Base-by-base conservation (phyloP, 1,140 invertebrate species). In the Charaxes varanes region DNA sequence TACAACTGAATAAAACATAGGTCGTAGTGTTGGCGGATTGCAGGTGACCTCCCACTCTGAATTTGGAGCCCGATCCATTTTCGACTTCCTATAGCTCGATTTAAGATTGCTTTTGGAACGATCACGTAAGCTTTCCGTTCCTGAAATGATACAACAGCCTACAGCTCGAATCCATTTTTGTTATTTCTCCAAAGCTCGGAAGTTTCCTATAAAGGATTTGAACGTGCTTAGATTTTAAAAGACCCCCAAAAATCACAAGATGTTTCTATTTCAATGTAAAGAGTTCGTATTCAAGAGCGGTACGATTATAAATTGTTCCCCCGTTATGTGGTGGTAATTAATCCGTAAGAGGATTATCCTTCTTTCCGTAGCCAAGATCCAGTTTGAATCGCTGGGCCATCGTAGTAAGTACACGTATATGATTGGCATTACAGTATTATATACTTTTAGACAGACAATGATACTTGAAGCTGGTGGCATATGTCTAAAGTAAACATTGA, bases 1-100 rank as follows among this genome's bases (percentile, higher is more conserved):
- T 10, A 16, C 37, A 36, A 26, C 40, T 72, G 65, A 72, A 72
- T 73, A 68, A 70, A 56, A 66, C 56, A 68, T 73, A 38, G 24
- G 42, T 17, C 40, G 47, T 31, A 48, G 30, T 33, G 41, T 30
- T 45, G 30, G 23, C 34, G 16, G 19, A 41, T 40, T 37, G 41
- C 40, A 51, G 47, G 48, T 59, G 44, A 59, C 47, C 44, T n/a
- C 35, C 36, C 27, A 21, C 26, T 31, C 16, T 27, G 26, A 28
- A 43, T 43, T 22, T 18, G 26, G 18, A 26, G 18, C 41, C n/a
- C 21, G 41, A 28, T 35, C 32, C 13, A 42, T 27, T 27, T 10
- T 42, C 14, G 23, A 42, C 40, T 13, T 23, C 40, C 11, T 42
- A 23, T 27, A 21, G 11, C n/a, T 17, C 10, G 1, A 17, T 32